Evolutionary conservation across 1,140 invertebrate genomes (phyloP).

Genomic region (Papilio helenus): DNA sequence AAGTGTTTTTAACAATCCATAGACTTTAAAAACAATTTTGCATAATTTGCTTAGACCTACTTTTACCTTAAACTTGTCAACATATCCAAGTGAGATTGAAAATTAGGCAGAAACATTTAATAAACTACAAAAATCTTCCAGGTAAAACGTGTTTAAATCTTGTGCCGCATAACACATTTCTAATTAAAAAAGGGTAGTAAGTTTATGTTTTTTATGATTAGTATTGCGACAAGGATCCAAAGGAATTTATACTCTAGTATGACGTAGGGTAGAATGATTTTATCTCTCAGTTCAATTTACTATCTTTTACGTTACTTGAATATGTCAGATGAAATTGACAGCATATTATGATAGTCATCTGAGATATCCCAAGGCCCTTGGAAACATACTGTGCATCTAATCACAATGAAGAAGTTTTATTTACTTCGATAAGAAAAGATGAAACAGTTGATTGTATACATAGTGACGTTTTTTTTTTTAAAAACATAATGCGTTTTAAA

Average conservation of each 20-base stretch:
- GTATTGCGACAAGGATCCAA: neutral
- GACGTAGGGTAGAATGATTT: neutral
- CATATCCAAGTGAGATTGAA: no score
- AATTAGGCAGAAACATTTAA: no score
- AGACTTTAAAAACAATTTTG: neutral
- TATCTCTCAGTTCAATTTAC: neutral
- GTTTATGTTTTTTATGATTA: neutral
- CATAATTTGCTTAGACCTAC: no score
- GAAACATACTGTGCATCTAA: neutral
- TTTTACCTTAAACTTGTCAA: no score
- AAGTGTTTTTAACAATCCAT: neutral
- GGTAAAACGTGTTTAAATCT: neutral
- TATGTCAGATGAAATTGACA: neutral
- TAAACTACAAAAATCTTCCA: no score
- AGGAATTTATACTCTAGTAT: neutral
- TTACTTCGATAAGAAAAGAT: neutral
- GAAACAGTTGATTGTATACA: neutral
- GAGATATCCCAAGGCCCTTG: neutral
- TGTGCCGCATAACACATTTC: neutral
- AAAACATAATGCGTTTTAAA: neutral
- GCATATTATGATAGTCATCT: neutral
- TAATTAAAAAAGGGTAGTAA: neutral
- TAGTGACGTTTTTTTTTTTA: neutral
- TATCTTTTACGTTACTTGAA: conserved; percentile 4
- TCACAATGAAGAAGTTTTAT: neutral